Evolutionary conservation across 2,888 invertebrate genomes (phyloP), one percentile per base, ranked within the genome.

Genomic region (Augiades crinisus): DNA sequence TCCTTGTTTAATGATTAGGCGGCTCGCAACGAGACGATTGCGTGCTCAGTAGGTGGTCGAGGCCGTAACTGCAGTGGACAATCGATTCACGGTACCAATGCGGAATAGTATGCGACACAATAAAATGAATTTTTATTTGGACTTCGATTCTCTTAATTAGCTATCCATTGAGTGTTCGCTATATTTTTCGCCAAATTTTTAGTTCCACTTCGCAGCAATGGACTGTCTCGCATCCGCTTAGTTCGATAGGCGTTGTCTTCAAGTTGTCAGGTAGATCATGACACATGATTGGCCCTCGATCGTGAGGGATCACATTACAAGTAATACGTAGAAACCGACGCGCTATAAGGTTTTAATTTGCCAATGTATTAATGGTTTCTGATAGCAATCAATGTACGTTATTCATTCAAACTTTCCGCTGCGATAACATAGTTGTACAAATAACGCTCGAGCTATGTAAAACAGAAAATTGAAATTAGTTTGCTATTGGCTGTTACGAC

Each of bases 41-140:
- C 83, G 81, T 87, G 85, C 78, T 72, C 67, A 61, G 64, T 69
- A 72, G 78, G 82, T 83, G 81, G 84, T 76, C 84, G 85, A 81
- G 80, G 82, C 71, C 78, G 68, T 74, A 75, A 78, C 83, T 78
- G 83, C 83, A 83, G 76, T 77, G 81, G 80, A 78, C 83, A 84
- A 85, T 87, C 83, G 84, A 87, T 86, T 85, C 83, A 74, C 63
- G 63, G 79, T 80, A 84, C 80, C 75, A 78, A 84, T 81, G 81
- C 81, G 79, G 81, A 76, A 78, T 75, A 73, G 71, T 77, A 78
- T 83, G 81, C 81, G 81, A 81, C 82, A 77, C 72, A 72, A 72
- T 72, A 71, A 75, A 75, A 77, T 73, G 67, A 38, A 76, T 72
- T 72, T 70, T 74, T 66, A 67, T 62, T 70, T 71, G 68, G 38